Conservation (phyloP, 2,797 vertebrate genomes). For the Acestrorhynchus altus region DNA sequence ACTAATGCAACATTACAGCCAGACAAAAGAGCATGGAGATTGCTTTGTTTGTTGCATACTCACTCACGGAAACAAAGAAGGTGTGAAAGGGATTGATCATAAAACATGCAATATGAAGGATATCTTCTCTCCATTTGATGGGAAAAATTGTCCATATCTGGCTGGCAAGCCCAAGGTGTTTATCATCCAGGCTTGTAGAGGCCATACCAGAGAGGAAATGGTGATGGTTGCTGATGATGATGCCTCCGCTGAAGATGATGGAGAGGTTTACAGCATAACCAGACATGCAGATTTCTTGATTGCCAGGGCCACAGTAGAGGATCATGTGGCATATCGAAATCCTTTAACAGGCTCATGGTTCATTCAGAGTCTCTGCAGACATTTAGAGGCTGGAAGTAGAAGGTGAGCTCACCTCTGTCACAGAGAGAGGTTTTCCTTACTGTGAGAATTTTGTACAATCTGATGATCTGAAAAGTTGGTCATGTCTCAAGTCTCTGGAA, state of each 20-base stretch:
- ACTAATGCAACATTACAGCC: background rate
- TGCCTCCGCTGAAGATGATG: background rate
- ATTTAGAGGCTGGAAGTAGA: slow-evolving; percentile 73
- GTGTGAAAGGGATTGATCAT: slow-evolving; percentile 14
- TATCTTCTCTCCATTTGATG: slow-evolving; percentile 43
- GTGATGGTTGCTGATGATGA: background rate
- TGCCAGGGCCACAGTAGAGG: slow-evolving; percentile 81
- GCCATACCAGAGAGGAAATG: background rate
- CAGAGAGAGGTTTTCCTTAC: background rate
- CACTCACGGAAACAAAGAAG: slow-evolving; percentile 36
- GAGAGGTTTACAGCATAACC: slow-evolving; percentile 58
- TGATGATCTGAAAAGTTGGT: no score
- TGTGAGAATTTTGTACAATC: no score
- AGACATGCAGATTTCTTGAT: slow-evolving; percentile 83
- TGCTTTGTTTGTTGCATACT: slow-evolving; percentile 57
- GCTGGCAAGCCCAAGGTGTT: slow-evolving; percentile 53
- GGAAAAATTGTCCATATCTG: slow-evolving; percentile 18
- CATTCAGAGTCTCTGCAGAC: slow-evolving; percentile 82
- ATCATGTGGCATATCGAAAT: slow-evolving; percentile 67
- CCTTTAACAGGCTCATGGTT: slow-evolving; percentile 80
- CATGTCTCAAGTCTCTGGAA: no score
- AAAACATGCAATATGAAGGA: background rate
- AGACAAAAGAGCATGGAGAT: background rate
- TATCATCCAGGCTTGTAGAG: slow-evolving; percentile 54
- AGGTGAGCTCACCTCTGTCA: slow-evolving; percentile 69